These are phyloP conservation scores for Chrysochloris asiatica DNA, from an alignment of 2,113 vertebrate species.

Conservation along the genomic window DNA sequence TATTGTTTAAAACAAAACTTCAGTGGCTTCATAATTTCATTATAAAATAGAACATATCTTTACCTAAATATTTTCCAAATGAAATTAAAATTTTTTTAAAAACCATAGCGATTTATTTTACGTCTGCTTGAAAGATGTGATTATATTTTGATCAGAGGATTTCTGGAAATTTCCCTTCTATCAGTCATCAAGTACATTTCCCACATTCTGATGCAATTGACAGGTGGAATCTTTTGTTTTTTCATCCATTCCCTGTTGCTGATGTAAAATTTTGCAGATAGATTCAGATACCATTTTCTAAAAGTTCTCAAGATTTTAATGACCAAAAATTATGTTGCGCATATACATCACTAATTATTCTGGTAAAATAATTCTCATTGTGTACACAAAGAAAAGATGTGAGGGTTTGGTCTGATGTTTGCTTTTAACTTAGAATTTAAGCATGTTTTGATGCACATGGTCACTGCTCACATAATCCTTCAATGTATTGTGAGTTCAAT, in stretches of 20 bases:
- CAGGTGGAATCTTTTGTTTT: not conserved
- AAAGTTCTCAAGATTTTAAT: not conserved
- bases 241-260: not conserved
- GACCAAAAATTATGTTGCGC: not conserved
- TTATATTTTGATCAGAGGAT: not conserved
- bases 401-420: not conserved
- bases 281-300: not conserved
- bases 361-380: not conserved
- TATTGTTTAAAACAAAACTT: not conserved
- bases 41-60: too few species aligned
- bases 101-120: not conserved
- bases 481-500: fast-evolving
- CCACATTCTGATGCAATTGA: not conserved
- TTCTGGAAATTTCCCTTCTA: not conserved
- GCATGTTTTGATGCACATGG: fast-evolving
- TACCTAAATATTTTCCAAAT: not conserved
- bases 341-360: not conserved
- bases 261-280: not conserved
- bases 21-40: not conserved
- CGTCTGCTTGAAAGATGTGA: not conserved
- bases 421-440: not conserved
- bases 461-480: not conserved
- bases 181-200: not conserved
- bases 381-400: not conserved
- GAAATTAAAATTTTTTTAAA: not conserved